phyloP scores from a whole-genome alignment of 2,888 invertebrate genomes.

The Dastarcus helophoroides region DNA sequence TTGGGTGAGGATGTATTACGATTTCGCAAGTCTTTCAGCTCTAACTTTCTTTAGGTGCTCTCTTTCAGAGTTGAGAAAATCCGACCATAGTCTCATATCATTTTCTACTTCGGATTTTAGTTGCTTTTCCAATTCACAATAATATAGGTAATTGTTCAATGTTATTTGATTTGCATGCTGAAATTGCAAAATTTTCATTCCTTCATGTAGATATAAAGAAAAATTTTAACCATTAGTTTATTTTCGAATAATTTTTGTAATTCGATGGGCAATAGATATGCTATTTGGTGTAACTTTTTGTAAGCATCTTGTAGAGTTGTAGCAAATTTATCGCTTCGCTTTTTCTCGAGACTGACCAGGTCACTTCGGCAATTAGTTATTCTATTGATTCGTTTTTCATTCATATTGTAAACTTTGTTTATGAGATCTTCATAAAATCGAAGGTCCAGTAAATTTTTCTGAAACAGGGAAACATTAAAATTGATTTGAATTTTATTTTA shows the following conservation, averaged over 20 bases:
- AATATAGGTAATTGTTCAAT: constrained; percentile 25
- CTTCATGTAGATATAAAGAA: constrained; percentile 2
- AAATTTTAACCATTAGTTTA: constrained; percentile 24
- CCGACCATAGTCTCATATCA: constrained; percentile 18
- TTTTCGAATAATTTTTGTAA: constrained; percentile 27
- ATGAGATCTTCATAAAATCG: constrained; percentile 11
- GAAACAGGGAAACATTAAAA: no score
- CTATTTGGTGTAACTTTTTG: constrained; percentile 20
- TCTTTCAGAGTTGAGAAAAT: constrained; percentile 14
- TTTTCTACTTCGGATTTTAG: constrained; percentile 24
- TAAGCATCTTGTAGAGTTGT: constrained; percentile 21
- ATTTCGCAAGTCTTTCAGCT: constrained; percentile 3
- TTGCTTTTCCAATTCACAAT: constrained; percentile 21
- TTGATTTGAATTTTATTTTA: no score
- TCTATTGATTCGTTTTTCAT: constrained; percentile 10
- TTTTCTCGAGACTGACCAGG: constrained; percentile 20
- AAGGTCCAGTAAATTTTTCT: no score
- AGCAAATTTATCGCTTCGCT: constrained; percentile 22
- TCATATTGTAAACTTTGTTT: constrained; percentile 11
- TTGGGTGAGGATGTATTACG: background rate
- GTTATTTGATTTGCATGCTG: constrained; percentile 29
- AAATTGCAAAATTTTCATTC: constrained; percentile 12
- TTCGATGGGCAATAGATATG: constrained; percentile 24
- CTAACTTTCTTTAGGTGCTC: constrained; percentile 9
- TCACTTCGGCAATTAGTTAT: constrained; percentile 18